Base-by-base conservation (phyloP, 2,113 vertebrate species). In the Platycercus adscitus region DNA sequence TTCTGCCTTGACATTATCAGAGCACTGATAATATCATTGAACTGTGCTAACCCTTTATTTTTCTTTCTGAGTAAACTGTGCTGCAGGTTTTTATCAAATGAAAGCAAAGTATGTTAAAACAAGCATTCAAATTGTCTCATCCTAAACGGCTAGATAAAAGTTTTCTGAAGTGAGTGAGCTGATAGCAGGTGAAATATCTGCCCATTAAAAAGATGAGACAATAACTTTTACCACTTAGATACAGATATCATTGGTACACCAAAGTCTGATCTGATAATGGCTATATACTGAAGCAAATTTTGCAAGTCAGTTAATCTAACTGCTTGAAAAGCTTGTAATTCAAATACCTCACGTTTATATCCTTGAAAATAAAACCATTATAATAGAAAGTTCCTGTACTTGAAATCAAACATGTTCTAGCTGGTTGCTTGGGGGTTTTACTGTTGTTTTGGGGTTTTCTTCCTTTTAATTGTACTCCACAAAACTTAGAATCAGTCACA, bases 271-370 rank as follows among this genome's bases (percentile, higher is more conserved):
- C 78, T 90, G 86, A 89, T 79, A 91, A 37, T 21, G 44, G 35
- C 44, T 55, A 76, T 11, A 41, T 7, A 6, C 64, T 60, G 83
- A 91, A 83, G 61, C 33, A 47, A 55, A 61, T 28, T 69, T 26
- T 55, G n/a, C 71, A 90, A 93, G 52, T 33, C 77, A 81, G 77
- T 50, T 91, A 85, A 94, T 56, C 23, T 60, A 92, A 86, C 4
- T 79, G 61, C 77, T 68, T 50, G 65, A 63, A 61, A 90, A 87
- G 73, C 79, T 69, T 69, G 80, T 24, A 44, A 86, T 75, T 61
- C 31, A 56, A 68, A 75, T 86, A 31, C 71, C 65, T 73, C 66
- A 19, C 53, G 50, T 84, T 52, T 47, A 65, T 23, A 79, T 0
- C 0, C 24, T n/a, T 52, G 13, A 94, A 95, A 95, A 91, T 46